These are phyloP conservation scores for Cataglyphis cursor DNA, from an alignment of 2,888 invertebrate genomes.

Conservation along the genomic window DNA sequence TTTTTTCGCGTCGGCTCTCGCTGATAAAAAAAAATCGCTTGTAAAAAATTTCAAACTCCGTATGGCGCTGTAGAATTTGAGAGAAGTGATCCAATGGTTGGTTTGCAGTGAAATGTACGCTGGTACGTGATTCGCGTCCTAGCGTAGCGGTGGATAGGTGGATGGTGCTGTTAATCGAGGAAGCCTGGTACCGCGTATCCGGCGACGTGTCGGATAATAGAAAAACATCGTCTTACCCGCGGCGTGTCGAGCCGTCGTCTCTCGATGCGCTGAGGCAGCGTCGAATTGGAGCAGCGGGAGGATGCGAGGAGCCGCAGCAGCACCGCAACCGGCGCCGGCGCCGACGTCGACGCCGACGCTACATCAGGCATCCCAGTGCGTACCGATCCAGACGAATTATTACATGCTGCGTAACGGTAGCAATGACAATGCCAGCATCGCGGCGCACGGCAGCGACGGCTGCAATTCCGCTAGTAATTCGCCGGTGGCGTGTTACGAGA, in stretches of 20 bases:
- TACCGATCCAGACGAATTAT: background rate
- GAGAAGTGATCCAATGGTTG: background rate
- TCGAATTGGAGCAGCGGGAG: background rate
- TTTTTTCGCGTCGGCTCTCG: background rate
- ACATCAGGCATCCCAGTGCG: slow-evolving; percentile 16
- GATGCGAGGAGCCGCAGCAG: slow-evolving; percentile 17
- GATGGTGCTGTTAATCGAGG: slow-evolving; percentile 1
- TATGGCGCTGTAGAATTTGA: background rate
- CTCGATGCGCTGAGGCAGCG: background rate
- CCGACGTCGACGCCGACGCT: slow-evolving; percentile 20
- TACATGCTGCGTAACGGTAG: slow-evolving; percentile 27
- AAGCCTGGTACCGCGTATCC: background rate
- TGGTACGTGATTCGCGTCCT: background rate
- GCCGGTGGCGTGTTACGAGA: slow-evolving; percentile 79
- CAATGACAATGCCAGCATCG: slow-evolving; percentile 58
- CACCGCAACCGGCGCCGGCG: slow-evolving; percentile 12
- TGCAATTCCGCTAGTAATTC: slow-evolving; percentile 83
- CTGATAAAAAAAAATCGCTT: background rate
- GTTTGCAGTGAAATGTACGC: background rate
- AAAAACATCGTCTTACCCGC: background rate
- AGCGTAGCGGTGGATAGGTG: background rate
- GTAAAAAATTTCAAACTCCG: background rate
- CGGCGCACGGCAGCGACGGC: slow-evolving; percentile 80
- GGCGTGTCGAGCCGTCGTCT: background rate
- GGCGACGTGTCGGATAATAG: background rate